Evolutionary conservation across 2,113 vertebrate genomes (phyloP), one percentile per base, ranked within the genome.

Genomic region (Ictidomys tridecemlineatus): DNA sequence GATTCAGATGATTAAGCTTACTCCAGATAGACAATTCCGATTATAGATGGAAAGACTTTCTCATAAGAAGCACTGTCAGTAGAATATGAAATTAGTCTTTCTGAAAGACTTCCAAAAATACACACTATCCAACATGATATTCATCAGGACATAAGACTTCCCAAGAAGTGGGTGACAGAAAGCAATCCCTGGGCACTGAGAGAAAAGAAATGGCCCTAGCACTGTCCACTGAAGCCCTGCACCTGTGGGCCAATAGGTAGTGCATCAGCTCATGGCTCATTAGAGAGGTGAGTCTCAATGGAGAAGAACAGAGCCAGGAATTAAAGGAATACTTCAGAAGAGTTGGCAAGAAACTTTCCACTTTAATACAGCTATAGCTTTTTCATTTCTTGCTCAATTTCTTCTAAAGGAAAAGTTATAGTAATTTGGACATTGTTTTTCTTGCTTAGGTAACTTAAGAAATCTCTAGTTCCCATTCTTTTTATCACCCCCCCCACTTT

Each of bases 271-370:
- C 34, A 32, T 34, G 34, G 1, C 4, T 4, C 20, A 9, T n/a
- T 2, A 7, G 0, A 82, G 9, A 1, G 74, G 32, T 26, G 84
- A 18, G 28, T 9, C 45, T 53, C 12, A 39, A 6, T 26, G 0
- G 58, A 65, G 11, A 42, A 42, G 2, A 67, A 11, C 9, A 51
- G 3, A 73, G 56, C 32, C 8, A 48, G n/a, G 4, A 61, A 18
- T 78, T 56, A 80, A 56, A 85, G 24, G 61, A 28, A 67, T 20
- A 69, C 20, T 8, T 5, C 14, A 8, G 34, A 61, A 85, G 45
- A 82, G 61, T 24, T 63, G 28, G 22, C 16, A 77, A 69, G 82
- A 69, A 34, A 17, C 48, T 12, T 74, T 11, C 32, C 5, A 39
- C 20, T 22, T 48, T 69, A 45, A 9, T 48, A 39, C 28, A 14